These are phyloP conservation scores for Ramphastos sulfuratus DNA, from an alignment of 2,113 vertebrate genomes.

Conservation along the genomic window DNA sequence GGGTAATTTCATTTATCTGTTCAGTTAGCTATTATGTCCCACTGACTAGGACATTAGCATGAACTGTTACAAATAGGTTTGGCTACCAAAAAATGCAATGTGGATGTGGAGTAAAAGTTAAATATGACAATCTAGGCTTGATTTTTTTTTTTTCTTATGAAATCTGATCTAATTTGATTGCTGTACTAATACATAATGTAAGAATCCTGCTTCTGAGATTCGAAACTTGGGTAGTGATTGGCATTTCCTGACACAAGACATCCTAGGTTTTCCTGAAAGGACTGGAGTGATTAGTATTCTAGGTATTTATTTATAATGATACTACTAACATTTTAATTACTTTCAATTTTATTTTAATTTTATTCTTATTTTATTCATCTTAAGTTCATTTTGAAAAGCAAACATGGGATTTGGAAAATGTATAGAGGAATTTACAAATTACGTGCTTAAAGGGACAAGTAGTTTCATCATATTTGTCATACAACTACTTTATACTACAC, in stretches of 20 bases:
- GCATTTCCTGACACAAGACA: neutral
- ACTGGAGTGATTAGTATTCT: neutral
- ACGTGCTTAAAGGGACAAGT: neutral
- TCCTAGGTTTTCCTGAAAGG: neutral
- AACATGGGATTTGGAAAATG: neutral
- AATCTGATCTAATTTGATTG: neutral
- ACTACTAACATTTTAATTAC: neutral
- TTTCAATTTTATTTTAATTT: neutral
- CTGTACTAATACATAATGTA: neutral
- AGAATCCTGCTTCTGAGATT: neutral
- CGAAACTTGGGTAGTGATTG: neutral
- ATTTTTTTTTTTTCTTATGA: neutral
- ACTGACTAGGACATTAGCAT: neutral
- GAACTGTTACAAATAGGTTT: neutral
- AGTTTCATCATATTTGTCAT: neutral
- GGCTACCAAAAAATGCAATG: neutral
- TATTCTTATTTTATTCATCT: neutral
- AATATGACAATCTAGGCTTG: neutral
- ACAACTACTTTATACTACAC: neutral
- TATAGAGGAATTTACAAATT: neutral
- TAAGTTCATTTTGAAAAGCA: neutral
- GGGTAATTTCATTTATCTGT: neutral
- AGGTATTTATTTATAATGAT: neutral
- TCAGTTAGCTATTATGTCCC: neutral
- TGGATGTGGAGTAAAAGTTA: neutral